A percentile compares a stretch with the other conserved stretches of the same genome.
Evolutionary conservation across 37 sponge, comb jelly and placozoan genomes (phyloP).

Genomic region (Beroe ovata): DNA sequence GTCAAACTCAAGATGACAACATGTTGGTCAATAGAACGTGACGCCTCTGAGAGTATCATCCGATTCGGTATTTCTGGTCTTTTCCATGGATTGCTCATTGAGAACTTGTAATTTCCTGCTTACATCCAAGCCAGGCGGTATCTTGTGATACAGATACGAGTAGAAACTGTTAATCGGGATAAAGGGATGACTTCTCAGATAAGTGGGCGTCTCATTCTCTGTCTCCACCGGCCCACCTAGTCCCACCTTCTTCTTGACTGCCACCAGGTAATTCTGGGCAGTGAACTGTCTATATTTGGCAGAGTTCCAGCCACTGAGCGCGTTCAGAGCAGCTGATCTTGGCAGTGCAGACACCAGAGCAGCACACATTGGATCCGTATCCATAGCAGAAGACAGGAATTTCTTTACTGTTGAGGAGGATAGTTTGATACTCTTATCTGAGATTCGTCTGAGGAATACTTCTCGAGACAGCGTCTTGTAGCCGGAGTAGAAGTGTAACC

Average conservation of each 20-base stretch:
- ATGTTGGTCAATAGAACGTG: conserved; percentile 52
- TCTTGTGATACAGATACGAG: conserved; percentile 59
- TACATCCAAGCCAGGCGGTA: not conserved
- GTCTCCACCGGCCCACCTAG: not conserved
- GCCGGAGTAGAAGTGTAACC: conserved; percentile 31
- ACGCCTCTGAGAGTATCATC: conserved; percentile 8
- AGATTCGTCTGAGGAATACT: conserved; percentile 21
- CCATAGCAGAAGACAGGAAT: not conserved
- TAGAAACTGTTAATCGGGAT: conserved; percentile 64
- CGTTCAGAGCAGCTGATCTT: not conserved
- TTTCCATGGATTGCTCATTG: conserved; percentile 41
- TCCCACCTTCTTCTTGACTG: conserved; percentile 29
- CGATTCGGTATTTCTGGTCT: not conserved
- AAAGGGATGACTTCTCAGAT: conserved; percentile 29
- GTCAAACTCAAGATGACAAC: no score
- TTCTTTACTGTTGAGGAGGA: not conserved
- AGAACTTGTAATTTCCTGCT: conserved; percentile 2
- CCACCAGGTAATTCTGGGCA: conserved; percentile 35
- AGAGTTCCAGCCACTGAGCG: conserved; percentile 4
- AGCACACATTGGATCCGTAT: not conserved
- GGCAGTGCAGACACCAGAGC: conserved; percentile 16
- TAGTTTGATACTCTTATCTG: conserved; percentile 5
- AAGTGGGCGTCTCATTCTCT: not conserved
- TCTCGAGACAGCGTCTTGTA: conserved; percentile 17
- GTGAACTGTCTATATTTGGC: not conserved